Evolutionary conservation across 2,888 invertebrate genomes (phyloP), one percentile per base, ranked within the genome.

Genomic region (Brachyptera putata): DNA sequence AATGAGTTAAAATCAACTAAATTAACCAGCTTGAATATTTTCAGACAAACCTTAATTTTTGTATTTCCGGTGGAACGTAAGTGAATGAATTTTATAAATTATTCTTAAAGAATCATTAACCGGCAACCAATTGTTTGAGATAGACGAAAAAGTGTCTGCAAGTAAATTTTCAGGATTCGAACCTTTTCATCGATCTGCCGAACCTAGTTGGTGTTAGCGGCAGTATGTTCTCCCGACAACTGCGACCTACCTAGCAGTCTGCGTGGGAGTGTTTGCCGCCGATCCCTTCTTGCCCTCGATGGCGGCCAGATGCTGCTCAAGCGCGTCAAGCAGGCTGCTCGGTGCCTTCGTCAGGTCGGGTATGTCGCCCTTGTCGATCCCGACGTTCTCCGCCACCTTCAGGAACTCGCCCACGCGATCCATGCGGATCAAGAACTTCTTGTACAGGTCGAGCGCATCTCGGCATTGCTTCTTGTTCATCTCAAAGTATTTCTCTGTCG

Each of bases 391-490:
- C 14, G 77, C 77, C 49, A 91, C 91, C 82, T 96, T 95, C 62
- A 99, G 82, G 78, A 99, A 98, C 80, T 98, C 97, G 63, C 93
- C 93, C 63, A 99, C 97, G 77, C 92, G 87, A 80, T 99, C 98
- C 95, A 99, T 97, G 72, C 97, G 85, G 69, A 95, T 92, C 71
- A 99, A 85, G 80, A 99, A 99, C 79, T 94, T 95, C 79, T 97
- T 99, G 79, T 99, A 99, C 72, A 97, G 86, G 74, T 99, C 98
- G 76, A 99, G 83, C 69, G 96, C 97, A 72, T 99, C 97, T 69
- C 94, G 87, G 72, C 95, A 95, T 75, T 97, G 95, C 78, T 99
- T 99, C 78, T 98, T 98, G 79, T 97, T 97, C 97, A 99, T 98
- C 76, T 97, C 96, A 77, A 99, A 99, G 80, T 94, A 99, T 78